A percentile compares a stretch with the other conserved stretches of the same genome.
Conservation (phyloP, 2,797 vertebrate genomes). For the Diplodus sargus region DNA sequence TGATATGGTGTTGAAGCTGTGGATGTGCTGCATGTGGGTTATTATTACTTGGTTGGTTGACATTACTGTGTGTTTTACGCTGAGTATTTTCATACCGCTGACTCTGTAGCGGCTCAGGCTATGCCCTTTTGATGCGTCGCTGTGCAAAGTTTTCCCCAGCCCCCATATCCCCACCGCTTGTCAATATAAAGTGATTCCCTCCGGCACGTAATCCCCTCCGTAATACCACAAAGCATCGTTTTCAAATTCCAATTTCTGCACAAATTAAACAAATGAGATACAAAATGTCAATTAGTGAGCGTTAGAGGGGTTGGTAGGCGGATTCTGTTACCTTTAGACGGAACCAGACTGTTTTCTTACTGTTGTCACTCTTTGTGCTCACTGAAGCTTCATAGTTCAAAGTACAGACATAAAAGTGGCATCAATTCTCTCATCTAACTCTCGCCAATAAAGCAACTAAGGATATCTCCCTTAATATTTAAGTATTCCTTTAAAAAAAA, state of each 20-base stretch:
- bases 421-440: conserved; percentile 2
- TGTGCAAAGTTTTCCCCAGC: too few relatives aligned
- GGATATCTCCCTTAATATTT: neutral
- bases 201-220: neutral
- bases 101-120: too few relatives aligned
- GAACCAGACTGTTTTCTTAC: too few relatives aligned
- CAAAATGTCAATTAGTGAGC: neutral
- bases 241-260: neutral
- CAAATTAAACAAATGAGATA: neutral
- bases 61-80: too few relatives aligned
- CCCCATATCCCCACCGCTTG: too few relatives aligned
- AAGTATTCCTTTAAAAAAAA: neutral
- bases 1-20: too few relatives aligned
- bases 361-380: conserved; percentile 3
- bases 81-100: too few relatives aligned
- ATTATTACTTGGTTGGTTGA: too few relatives aligned
- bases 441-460: neutral
- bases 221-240: neutral
- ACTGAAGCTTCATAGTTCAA: conserved; percentile 1
- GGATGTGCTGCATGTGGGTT: too few relatives aligned
- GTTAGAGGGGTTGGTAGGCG: neutral
- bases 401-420: neutral
- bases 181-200: too few relatives aligned
- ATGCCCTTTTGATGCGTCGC: too few relatives aligned
- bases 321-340: neutral